phyloP scores from a whole-genome alignment of 2,797 vertebrate species.

The Acanthopagrus latus region DNA sequence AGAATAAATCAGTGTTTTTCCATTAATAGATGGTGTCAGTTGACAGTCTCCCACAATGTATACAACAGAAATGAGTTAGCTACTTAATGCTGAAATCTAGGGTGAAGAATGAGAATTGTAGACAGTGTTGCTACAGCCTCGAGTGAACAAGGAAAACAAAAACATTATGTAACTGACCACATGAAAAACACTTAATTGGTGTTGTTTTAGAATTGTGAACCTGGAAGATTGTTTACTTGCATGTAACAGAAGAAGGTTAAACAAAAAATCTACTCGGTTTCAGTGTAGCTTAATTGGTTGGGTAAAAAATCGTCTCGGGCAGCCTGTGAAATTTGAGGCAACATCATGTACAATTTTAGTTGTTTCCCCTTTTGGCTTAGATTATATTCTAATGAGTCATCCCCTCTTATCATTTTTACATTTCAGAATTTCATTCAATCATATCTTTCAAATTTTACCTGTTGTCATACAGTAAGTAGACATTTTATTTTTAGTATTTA shows the following conservation, averaged over 20 bases:
- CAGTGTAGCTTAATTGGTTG: neutral
- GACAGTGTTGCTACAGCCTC: neutral
- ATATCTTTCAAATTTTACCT: neutral
- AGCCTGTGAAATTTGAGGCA: neutral
- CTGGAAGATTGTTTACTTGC: conserved; percentile 7
- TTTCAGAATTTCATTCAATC: neutral
- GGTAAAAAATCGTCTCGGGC: neutral
- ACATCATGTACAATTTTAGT: neutral
- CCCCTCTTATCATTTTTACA: neutral
- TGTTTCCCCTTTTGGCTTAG: neutral
- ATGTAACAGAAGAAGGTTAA: neutral
- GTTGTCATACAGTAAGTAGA: neutral
- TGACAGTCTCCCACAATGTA: neutral
- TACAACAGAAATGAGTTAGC: neutral
- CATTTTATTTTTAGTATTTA: neutral
- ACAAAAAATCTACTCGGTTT: neutral
- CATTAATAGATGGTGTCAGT: neutral
- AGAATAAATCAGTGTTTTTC: neutral
- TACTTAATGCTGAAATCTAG: neutral
- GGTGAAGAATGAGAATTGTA: neutral
- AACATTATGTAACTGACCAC: neutral
- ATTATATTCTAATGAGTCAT: neutral
- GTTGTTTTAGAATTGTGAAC: neutral
- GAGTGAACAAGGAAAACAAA: neutral
- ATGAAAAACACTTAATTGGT: neutral